Percentiles rank a stretch among this genome's conserved stretches.
phyloP scores from a whole-genome alignment of 2,888 invertebrate species.

The Caenorhabditis parvicauda region DNA sequence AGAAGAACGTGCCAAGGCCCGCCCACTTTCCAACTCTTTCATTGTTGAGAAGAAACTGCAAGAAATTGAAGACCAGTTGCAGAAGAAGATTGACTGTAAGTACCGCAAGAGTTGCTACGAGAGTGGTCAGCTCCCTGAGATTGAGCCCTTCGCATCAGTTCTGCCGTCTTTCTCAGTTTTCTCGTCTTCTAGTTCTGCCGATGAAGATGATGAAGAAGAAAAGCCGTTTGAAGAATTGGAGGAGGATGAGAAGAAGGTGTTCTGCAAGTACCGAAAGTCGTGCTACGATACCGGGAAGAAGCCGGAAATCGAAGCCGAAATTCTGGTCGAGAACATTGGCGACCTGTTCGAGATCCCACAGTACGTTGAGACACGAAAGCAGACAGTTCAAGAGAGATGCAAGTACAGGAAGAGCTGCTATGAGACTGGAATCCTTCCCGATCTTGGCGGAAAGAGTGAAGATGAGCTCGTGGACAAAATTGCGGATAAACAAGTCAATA shows the following conservation, averaged over 20 bases:
- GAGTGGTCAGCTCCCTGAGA: constrained; percentile 46
- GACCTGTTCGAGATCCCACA: constrained; percentile 29
- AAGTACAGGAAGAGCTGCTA: constrained; percentile 56
- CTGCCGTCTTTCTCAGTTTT: constrained; percentile 10
- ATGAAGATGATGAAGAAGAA: constrained; percentile 19
- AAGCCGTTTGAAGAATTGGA: constrained; percentile 37
- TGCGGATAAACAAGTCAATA: constrained; percentile 23
- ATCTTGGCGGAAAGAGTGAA: constrained; percentile 17
- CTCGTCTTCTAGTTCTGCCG: background rate
- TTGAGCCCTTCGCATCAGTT: constrained; percentile 14
- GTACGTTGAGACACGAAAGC: constrained; percentile 29
- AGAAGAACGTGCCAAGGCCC: constrained; percentile 60
- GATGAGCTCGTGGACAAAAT: constrained; percentile 18
- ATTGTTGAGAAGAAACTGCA: constrained; percentile 31
- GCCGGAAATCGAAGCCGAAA: constrained; percentile 41
- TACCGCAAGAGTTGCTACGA: constrained; percentile 58
- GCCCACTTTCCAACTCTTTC: constrained; percentile 24
- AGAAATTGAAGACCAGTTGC: constrained; percentile 33
- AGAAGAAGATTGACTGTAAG: constrained; percentile 48
- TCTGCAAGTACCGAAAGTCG: constrained; percentile 56
- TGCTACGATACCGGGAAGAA: constrained; percentile 53
- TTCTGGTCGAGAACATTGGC: constrained; percentile 15
- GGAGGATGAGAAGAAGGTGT: constrained; percentile 40
- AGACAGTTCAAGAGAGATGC: constrained; percentile 44
- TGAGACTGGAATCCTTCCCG: constrained; percentile 47